Percentiles rank a stretch among this genome's conserved stretches.
These are phyloP conservation scores for Mechanitis messenoides DNA, from an alignment of 2,888 invertebrate genomes.

Conservation along the genomic window DNA sequence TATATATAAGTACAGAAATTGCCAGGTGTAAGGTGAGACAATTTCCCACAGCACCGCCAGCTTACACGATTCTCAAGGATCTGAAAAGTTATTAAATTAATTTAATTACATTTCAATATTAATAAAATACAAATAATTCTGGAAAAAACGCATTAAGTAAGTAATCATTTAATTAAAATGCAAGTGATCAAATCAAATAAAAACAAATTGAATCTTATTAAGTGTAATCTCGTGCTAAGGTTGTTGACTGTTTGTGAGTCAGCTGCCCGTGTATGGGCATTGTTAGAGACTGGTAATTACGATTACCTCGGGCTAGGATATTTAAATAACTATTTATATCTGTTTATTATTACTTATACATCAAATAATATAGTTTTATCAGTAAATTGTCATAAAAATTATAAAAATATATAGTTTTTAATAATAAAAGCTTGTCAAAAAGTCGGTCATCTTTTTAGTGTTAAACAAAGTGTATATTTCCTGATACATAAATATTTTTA, in stretches of 20 bases:
- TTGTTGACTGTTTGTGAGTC: slow-evolving; percentile 54
- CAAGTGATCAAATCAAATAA: background rate
- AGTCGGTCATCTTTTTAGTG: too few species aligned
- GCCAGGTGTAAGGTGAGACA: too few species aligned
- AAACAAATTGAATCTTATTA: background rate
- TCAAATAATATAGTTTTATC: background rate
- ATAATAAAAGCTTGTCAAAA: too few species aligned
- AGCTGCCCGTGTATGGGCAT: slow-evolving; percentile 44
- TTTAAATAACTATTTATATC: slow-evolving; percentile 1
- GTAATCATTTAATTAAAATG: background rate
- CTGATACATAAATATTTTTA: background rate
- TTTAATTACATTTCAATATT: too few species aligned
- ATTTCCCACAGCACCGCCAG: too few species aligned
- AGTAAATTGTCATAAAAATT: too few species aligned
- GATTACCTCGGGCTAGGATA: slow-evolving; percentile 24
- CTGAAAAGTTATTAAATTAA: too few species aligned
- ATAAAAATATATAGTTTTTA: too few species aligned
- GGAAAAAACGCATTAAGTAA: too few species aligned
- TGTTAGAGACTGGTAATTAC: slow-evolving; percentile 27
- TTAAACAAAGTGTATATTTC: background rate
- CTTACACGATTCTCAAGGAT: too few species aligned
- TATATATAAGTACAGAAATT: too few species aligned
- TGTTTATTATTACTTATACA: background rate
- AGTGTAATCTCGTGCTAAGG: slow-evolving; percentile 37
- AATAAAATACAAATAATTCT: too few species aligned